Percentiles rank a stretch among this genome's conserved stretches.
phyloP scores from a whole-genome alignment of 2,113 vertebrate genomes.

The Dunckerocampus dactyliophorus region DNA sequence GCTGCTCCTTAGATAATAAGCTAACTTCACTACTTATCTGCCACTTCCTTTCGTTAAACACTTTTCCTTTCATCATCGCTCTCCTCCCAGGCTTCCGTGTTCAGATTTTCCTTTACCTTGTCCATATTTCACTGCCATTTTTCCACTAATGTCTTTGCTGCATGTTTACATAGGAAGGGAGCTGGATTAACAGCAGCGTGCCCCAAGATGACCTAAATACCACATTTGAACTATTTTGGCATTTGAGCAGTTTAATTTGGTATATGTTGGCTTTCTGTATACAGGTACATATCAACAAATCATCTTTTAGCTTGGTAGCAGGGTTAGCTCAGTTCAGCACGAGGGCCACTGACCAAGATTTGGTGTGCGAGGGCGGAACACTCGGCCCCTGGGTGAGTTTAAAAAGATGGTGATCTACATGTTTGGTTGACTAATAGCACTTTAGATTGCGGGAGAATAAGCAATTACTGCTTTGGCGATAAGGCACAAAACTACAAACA shows the following conservation, averaged over 20 bases:
- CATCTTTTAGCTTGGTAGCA: not conserved
- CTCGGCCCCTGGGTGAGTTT: too few species aligned
- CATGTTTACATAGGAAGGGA: not conserved
- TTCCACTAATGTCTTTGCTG: not conserved
- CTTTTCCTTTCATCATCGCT: conserved; percentile 28
- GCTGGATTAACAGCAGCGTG: not conserved
- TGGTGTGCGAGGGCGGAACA: not conserved
- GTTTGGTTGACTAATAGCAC: not conserved
- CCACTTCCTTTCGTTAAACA: conserved; percentile 33
- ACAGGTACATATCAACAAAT: too few species aligned
- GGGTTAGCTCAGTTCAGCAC: not conserved
- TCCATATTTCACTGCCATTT: conserved; percentile 9
- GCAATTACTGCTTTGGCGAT: not conserved
- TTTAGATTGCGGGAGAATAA: not conserved
- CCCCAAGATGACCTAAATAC: not conserved
- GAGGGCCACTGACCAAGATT: too few species aligned
- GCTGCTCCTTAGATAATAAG: conserved; percentile 61
- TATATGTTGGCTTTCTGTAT: not conserved
- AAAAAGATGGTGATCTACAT: not conserved
- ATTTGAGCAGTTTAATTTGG: not conserved
- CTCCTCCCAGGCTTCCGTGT: conserved; percentile 8
- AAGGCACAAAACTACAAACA: not conserved
- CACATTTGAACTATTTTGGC: not conserved
- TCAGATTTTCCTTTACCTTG: not conserved
- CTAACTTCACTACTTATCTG: conserved; percentile 45